Evolutionary conservation across 1,140 invertebrate genomes (phyloP).

Genomic region (Drosophila elegans): DNA sequence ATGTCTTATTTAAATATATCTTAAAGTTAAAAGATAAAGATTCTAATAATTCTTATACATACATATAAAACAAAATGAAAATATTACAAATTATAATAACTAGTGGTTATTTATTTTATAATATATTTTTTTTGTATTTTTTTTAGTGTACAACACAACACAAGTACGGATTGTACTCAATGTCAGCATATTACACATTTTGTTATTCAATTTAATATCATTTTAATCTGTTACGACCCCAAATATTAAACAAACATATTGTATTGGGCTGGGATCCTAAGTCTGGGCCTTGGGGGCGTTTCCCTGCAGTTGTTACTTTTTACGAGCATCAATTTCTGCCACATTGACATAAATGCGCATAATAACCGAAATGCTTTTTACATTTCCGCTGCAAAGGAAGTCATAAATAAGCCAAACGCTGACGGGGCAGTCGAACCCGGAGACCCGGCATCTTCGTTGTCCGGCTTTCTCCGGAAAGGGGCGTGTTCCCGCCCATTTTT

Average conservation of each 20-base stretch:
- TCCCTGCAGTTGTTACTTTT: conserved; percentile 66
- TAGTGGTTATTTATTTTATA: background rate
- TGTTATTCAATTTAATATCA: conserved; percentile 12
- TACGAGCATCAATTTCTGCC: conserved; percentile 76
- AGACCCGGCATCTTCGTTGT: conserved; percentile 49
- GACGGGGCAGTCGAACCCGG: conserved; percentile 63
- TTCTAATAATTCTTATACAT: too few species aligned
- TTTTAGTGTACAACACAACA: too few species aligned
- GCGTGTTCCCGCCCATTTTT: conserved; percentile 46
- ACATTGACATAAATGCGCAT: conserved; percentile 75
- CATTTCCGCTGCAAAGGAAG: conserved; percentile 73
- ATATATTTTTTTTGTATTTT: background rate
- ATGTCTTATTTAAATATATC: too few species aligned
- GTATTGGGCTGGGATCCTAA: background rate
- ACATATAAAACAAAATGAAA: too few species aligned
- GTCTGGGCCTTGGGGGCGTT: conserved; percentile 42
- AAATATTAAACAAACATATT: conserved; percentile 15
- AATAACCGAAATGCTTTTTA: conserved; percentile 60
- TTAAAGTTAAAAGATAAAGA: too few species aligned
- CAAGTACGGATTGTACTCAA: background rate
- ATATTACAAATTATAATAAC: too few species aligned
- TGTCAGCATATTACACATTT: background rate
- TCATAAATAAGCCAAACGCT: conserved; percentile 76
- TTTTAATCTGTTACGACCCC: conserved; percentile 6
- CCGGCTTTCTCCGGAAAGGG: conserved; percentile 22